Evolutionary conservation across 2,113 vertebrate species (phyloP).

Genomic region (Melanostigma gelatinosum): DNA sequence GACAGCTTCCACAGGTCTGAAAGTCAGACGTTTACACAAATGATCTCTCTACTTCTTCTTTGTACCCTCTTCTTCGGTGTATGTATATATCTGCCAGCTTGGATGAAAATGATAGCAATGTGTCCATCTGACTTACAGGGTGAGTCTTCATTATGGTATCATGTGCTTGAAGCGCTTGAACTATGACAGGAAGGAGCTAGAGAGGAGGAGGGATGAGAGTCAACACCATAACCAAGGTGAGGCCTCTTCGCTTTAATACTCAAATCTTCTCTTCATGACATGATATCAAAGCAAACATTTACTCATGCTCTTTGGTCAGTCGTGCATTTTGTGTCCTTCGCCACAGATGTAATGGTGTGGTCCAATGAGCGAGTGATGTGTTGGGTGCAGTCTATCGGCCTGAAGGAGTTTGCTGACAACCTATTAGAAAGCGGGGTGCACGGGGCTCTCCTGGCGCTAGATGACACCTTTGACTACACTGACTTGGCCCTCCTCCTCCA

Average conservation of each 20-base stretch:
- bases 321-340: neutral
- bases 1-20: constrained; percentile 94
- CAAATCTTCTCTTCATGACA: neutral
- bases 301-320: neutral
- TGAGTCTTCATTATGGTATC: constrained; percentile 94
- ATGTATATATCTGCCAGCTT: neutral
- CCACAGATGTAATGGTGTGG: constrained; percentile 94
- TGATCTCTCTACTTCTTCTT: neutral
- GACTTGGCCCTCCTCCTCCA: constrained; percentile 92
- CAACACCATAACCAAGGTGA: constrained; percentile 91
- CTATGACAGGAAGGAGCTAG: constrained; percentile 94
- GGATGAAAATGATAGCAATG: neutral
- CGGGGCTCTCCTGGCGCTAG: constrained; percentile 90
- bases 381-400: constrained; percentile 92
- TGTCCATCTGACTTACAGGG: constrained; percentile 74
- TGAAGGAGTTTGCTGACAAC: constrained; percentile 94
- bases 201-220: constrained; percentile 91
- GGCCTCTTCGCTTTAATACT: neutral
- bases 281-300: neutral
- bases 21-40: neutral
- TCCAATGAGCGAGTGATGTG: constrained; percentile 95
- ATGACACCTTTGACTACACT: constrained; percentile 95
- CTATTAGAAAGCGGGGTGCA: constrained; percentile 93
- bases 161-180: constrained; percentile 96
- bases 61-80: neutral